Conservation (phyloP, 37 sponge, comb jelly and placozoan genomes). For the Aplysina aerophoba region DNA sequence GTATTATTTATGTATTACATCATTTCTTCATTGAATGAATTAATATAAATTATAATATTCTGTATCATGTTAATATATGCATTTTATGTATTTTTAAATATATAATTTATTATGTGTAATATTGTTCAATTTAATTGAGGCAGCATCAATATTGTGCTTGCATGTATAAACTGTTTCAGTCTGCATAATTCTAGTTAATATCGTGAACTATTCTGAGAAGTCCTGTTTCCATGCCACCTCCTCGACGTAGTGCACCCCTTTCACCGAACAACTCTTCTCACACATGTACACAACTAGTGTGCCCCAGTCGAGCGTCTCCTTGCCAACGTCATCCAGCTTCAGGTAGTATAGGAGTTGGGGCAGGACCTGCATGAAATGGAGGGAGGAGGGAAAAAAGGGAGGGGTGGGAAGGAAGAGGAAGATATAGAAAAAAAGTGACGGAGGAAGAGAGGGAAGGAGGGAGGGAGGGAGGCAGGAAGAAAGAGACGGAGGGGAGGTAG, state of each 20-base stretch:
- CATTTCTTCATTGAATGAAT: too few species aligned
- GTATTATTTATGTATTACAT: too few species aligned
- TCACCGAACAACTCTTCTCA: constrained; percentile 35
- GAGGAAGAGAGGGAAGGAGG: neutral
- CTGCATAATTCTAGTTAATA: too few species aligned
- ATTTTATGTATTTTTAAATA: too few species aligned
- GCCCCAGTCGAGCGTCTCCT: constrained; percentile 81
- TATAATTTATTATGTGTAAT: too few species aligned
- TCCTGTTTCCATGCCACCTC: constrained; percentile 85
- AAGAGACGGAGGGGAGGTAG: neutral
- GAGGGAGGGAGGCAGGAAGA: neutral
- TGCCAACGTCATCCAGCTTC: constrained; percentile 63
- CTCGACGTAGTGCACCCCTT: constrained; percentile 46
- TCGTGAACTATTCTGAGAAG: constrained; percentile 8
- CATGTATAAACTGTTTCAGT: too few species aligned
- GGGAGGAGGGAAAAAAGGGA: neutral
- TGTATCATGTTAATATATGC: too few species aligned
- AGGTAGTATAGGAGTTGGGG: constrained; percentile 85
- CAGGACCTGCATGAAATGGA: constrained; percentile 84
- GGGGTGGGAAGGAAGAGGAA: neutral
- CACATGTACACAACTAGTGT: constrained; percentile 86
- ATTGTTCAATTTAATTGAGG: too few species aligned
- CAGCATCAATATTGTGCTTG: too few species aligned
- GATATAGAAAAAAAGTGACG: too few species aligned
- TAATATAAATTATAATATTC: too few species aligned